Base-by-base conservation (phyloP, 2,113 vertebrate species). In the Zapornia atra region DNA sequence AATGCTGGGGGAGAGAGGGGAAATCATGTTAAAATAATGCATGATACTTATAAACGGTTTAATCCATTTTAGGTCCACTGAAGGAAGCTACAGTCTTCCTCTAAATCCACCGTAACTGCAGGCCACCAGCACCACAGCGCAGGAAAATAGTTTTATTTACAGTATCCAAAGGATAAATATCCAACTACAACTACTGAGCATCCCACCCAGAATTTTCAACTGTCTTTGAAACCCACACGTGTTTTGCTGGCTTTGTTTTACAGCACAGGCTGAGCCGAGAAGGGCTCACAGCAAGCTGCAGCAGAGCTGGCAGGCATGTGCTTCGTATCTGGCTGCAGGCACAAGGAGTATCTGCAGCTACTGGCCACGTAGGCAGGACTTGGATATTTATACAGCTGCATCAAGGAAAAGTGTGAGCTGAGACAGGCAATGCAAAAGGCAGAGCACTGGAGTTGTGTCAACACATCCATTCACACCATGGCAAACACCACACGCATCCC, bases 11-110 rank as follows among this genome's bases (percentile, higher is more conserved):
- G 12, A 82, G 54, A 51, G 42, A 12, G 31, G 51, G 50, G 38
- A 42, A 42, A 76, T 61, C 80, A 68, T 60, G 36, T 72, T 89
- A 92, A 86, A 96, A 94, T 70, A 95, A 96, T 7, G 12, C 75
- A 79, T 15, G 40, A 54, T 72, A 44, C 78, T 92, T 75, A 59
- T 68, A 88, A 94, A 82, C 6, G 7, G 12, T 86, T 94, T 60
- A 29, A 82, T 87, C 51, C 57, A 42, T 8, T 91, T 86, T 50
- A 86, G 68, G 64, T 88, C 64, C 72, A 57, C 56, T 60, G 46
- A 87, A 94, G 31, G n/a, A 76, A 91, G 59, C 31, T 46, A 86
- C 29, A 70, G 13, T 12, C 40, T 81, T 89, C 42, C 29, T 77
- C 88, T 79, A 60, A 87, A 76, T 38, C 70, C 31, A 87, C 65